Conservation (phyloP, 2,888 invertebrate species). For the Anthrax anthrax region DNA sequence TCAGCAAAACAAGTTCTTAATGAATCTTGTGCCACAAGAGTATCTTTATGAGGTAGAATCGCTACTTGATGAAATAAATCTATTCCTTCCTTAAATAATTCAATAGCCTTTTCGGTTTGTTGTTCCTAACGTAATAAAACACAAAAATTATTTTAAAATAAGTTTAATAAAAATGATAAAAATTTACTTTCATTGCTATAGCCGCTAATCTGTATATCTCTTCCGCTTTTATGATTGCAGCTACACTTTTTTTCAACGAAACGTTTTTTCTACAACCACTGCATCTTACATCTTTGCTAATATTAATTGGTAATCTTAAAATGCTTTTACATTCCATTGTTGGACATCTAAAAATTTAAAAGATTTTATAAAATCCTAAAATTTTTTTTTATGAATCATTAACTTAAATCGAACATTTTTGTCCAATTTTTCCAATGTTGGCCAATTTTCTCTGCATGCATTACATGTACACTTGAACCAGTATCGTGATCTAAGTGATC, state of each 20-base stretch:
- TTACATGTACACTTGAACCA: constrained; percentile 63
- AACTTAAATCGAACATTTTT: constrained; percentile 31
- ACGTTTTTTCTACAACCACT: constrained; percentile 38
- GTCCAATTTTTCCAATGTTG: constrained; percentile 45
- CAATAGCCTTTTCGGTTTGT: constrained; percentile 39
- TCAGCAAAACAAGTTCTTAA: constrained; percentile 49
- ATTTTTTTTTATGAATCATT: not conserved
- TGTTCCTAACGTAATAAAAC: constrained; percentile 39
- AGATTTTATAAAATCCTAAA: not conserved
- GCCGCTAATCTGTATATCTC: constrained; percentile 37
- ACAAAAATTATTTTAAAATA: constrained; percentile 12
- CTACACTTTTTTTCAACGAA: constrained; percentile 34
- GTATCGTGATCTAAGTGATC: constrained; percentile 53
- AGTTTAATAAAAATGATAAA: not conserved
- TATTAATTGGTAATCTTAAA: constrained; percentile 35
- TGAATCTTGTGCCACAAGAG: constrained; percentile 55
- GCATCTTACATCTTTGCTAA: constrained; percentile 36
- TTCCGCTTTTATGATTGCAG: constrained; percentile 35
- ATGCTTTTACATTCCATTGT: constrained; percentile 35
- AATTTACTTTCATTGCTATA: constrained; percentile 21
- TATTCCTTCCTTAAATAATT: constrained; percentile 40
- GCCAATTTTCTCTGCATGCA: constrained; percentile 66
- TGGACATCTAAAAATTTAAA: constrained; percentile 31
- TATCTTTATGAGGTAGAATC: constrained; percentile 49
- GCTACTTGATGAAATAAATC: constrained; percentile 47